Percentiles rank a stretch among this genome's conserved stretches.
These are phyloP conservation scores for Globodera ellingtonae DNA, from an alignment of 1,140 invertebrate genomes.

Conservation along the genomic window DNA sequence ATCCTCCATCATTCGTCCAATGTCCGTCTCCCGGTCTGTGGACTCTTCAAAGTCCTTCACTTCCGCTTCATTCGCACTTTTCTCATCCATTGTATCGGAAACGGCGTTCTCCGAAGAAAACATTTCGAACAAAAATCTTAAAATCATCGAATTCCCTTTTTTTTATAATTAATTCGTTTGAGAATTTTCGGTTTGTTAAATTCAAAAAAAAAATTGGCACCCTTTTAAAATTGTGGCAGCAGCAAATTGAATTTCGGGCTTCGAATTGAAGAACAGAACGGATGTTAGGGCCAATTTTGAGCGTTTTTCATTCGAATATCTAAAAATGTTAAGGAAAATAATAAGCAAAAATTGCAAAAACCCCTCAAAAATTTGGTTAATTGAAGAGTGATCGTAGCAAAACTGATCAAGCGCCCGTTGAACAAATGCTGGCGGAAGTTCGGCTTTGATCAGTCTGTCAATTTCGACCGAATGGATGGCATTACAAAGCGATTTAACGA, in stretches of 20 bases:
- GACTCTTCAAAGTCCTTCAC: neutral
- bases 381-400: neutral
- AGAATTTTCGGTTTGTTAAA: neutral
- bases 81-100: neutral
- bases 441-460: constrained; percentile 21
- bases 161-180: neutral
- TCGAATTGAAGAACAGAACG: constrained; percentile 6
- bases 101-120: constrained; percentile 25
- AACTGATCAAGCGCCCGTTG: neutral
- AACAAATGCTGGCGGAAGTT: neutral
- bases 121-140: constrained; percentile 39
- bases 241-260: constrained; percentile 32
- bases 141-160: neutral
- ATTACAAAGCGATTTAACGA: constrained; percentile 18
- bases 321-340: neutral
- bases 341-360: neutral
- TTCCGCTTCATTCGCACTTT: neutral
- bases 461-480: constrained; percentile 25
- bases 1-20: neutral
- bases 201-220: constrained; percentile 16
- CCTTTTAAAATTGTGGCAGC: constrained; percentile 28
- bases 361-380: constrained; percentile 4
- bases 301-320: neutral
- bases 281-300: neutral
- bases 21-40: neutral